Conservation (phyloP, 2,888 invertebrate species). For the Xestoiulus laeticollis region DNA sequence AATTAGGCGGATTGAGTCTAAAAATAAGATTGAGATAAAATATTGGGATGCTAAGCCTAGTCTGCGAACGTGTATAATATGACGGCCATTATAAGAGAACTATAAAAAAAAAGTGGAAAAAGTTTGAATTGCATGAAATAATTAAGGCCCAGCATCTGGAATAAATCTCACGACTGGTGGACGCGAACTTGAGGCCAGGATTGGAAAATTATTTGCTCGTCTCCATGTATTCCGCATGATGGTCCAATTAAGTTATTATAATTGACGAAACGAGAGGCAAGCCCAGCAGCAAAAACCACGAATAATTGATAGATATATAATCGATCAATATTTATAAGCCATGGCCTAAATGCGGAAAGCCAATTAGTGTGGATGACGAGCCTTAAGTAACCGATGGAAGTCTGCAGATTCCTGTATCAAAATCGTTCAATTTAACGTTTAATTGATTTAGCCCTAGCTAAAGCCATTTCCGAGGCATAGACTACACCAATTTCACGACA, state of each 20-base stretch:
- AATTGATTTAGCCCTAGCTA: neutral
- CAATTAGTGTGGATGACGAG: neutral
- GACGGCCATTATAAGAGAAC: neutral
- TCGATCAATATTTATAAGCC: slow-evolving; percentile 22
- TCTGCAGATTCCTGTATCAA: neutral
- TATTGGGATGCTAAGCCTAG: neutral
- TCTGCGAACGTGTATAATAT: neutral
- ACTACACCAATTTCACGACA: neutral
- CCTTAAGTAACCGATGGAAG: slow-evolving; percentile 4
- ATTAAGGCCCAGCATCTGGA: slow-evolving; percentile 5
- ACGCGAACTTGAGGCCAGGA: neutral
- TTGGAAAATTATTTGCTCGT: slow-evolving; percentile 21
- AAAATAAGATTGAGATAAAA: slow-evolving; percentile 12
- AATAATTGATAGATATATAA: slow-evolving; percentile 33
- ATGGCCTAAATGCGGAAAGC: slow-evolving; percentile 29
- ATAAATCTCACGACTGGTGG: neutral
- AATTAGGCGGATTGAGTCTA: slow-evolving; percentile 2
- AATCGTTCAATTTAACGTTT: neutral
- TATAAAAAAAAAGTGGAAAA: neutral
- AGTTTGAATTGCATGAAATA: neutral
- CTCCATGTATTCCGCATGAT: slow-evolving; percentile 1
- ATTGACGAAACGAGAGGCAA: slow-evolving; percentile 21
- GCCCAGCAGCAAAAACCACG: slow-evolving; percentile 5
- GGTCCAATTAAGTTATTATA: slow-evolving; percentile 31
- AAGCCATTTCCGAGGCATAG: neutral